Evolutionary conservation across 2,888 invertebrate species (phyloP), one percentile per base, ranked within the genome.

Genomic region (Neocrepidodera transversa): DNA sequence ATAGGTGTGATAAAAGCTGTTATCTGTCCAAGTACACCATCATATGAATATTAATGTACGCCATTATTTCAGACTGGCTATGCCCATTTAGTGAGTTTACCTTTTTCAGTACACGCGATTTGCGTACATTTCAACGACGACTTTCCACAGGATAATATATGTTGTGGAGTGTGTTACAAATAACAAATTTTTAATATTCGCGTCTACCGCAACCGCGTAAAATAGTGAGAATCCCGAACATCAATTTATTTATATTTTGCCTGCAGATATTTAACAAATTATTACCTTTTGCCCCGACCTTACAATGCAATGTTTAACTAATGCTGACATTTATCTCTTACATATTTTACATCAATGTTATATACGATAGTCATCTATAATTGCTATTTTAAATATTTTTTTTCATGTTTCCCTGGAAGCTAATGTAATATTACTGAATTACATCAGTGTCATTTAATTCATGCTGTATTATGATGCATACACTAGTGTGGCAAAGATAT

Each of bases 11-110:
- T 70, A 71, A 71, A 71, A 69, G 68, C 66, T 66, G 64, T 68
- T 71, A 72, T 70, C 67, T 71, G 68, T 64, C 70, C 70, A 68
- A 69, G 66, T 71, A 67, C 68, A 69, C 65, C 68, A 68, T 61
- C 65, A 65, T 67, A 72, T 72, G 71, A 72, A 72, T 72, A 71
- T 71, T 72, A 72, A 72, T 72, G 67, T 63, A 61, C 55, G 55
- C 64, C 66, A 66, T 67, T 68, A 65, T 69, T 68, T 65, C 69
- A 65, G 68, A 66, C 66, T 67, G 68, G 67, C 61, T 69, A 62
- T 68, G 67, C 61, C 62, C 67, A 69, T 69, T 69, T 67, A 64
- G 64, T 52, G 61, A 64, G 59, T 60, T 63, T 62, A 64, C 64
- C 53, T 64, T 64, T 64, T 64, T 56, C 51, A 57, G 54, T 42